Conservation (phyloP, 2,888 invertebrate genomes). For the Cyclophora punctaria region DNA sequence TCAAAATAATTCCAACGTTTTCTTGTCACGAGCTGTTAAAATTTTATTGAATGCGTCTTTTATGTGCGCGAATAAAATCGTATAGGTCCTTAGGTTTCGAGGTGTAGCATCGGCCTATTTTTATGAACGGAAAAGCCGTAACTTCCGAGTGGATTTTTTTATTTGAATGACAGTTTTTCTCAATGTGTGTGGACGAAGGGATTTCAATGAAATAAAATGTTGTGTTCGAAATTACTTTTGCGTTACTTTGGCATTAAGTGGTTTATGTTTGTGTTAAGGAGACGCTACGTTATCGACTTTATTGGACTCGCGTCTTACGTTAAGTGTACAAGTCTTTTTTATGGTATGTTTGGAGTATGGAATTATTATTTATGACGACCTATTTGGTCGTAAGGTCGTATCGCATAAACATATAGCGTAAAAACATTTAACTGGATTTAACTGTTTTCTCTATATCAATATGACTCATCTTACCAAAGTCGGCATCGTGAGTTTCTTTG, state of each 20-base stretch:
- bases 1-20: slow-evolving; percentile 36
- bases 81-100: slow-evolving; percentile 43
- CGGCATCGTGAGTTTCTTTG: no score
- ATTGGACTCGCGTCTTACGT: slow-evolving; percentile 25
- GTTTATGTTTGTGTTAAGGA: slow-evolving; percentile 30
- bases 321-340: slow-evolving; percentile 25
- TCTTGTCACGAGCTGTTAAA: slow-evolving; percentile 50
- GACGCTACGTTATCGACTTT: slow-evolving; percentile 26
- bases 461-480: no score
- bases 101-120: slow-evolving; percentile 67
- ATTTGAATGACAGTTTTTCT: slow-evolving; percentile 54
- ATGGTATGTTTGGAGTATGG: slow-evolving; percentile 15
- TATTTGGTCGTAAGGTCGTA: no score
- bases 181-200: slow-evolving; percentile 15
- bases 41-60: slow-evolving; percentile 61
- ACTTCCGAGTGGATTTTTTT: slow-evolving; percentile 56
- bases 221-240: slow-evolving; percentile 27
- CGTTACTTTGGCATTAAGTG: slow-evolving; percentile 32
- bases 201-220: slow-evolving; percentile 6
- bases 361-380: slow-evolving; percentile 5
- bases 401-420: no score
- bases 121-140: slow-evolving; percentile 56
- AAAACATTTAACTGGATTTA: no score
- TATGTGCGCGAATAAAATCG: slow-evolving; percentile 58
- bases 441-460: no score